Base-by-base conservation (phyloP, 2,888 invertebrate species). In the Polyommatus icarus region DNA sequence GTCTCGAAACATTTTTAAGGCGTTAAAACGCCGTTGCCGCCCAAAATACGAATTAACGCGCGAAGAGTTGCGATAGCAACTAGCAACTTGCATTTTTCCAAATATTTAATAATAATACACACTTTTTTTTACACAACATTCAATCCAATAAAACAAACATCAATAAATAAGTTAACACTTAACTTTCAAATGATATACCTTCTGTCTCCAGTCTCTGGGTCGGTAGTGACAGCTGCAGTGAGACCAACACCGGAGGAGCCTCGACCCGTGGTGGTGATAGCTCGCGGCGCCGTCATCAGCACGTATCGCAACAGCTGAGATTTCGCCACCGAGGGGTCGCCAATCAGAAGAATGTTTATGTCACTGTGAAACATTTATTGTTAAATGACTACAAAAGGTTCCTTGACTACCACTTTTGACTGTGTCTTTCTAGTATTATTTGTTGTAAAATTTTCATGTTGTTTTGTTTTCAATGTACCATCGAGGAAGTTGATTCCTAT, bases 261-360 rank as follows among this genome's bases (percentile, higher is more conserved):
- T 79, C 99, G 95, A 10, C 99, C 99, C 0, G 99, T 99, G 5
- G 99, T 99, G 29, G 99, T 96, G 86, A 99, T 97, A 18, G 99
- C 99, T 32, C 99, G 94, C 0, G 99, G 99, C 0, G 99, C 99
- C 0, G 98, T 98, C 87, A 97, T 96, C 79, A 99, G 91, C 0
- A 99, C 99, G 88, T 99, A 99, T 15, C 99, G 96, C 6, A 98
- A 90, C 77, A 98, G 92, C 89, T 99, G 99, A 0, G 99, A 99
- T 93, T 99, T 99, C 1, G 99, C 99, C 61, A 99, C 99, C 77
- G 99, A 99, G 0, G 99, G 99, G 94, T 99, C 99, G 73, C 99
- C 99, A 85, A 99, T 99, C 3, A 99, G 94, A 61, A 99, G 95
- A 61, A 99, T 94, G 90, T 99, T 99, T 81, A 99, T 98, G 88